Evolutionary conservation across 2,888 invertebrate species (phyloP).

Genomic region (Lepidochrysops patricia): DNA sequence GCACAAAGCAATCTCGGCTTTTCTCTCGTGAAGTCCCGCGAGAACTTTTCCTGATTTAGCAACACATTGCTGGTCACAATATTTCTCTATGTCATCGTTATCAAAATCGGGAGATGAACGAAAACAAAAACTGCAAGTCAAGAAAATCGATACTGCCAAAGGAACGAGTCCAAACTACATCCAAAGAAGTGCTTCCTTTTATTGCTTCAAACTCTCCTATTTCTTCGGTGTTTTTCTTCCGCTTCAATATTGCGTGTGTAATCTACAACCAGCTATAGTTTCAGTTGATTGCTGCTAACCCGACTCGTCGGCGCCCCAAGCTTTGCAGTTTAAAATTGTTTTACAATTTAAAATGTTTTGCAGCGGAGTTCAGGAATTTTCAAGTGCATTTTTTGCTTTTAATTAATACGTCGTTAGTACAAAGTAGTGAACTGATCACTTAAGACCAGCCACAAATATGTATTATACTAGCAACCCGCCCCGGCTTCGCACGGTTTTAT

Average conservation of each 20-base stretch:
- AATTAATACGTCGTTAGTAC: no score
- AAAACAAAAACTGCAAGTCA: neutral
- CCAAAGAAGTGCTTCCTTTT: no score
- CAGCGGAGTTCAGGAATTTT: neutral
- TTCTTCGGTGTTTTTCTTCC: neutral
- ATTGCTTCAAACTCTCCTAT: neutral
- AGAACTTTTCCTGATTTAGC: no score
- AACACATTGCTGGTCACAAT: no score
- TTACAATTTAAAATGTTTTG: neutral
- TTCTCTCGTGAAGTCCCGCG: no score
- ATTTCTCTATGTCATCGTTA: neutral
- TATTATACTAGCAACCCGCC: no score
- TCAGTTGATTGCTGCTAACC: neutral
- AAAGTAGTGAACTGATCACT: no score
- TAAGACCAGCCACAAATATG: no score
- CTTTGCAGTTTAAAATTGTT: neutral
- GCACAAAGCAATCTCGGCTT: no score
- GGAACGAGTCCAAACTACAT: no score
- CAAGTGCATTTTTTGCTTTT: conserved; percentile 1
- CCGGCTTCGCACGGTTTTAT: no score
- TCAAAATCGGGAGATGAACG: neutral
- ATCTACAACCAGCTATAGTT: neutral
- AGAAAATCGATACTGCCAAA: neutral
- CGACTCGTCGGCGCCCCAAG: conserved; percentile 2
- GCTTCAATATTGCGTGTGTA: neutral